A percentile compares a stretch with the other conserved stretches of the same genome.
These are phyloP conservation scores for Cassiopea andromeda DNA, from an alignment of 30 jellyfish, hydroid and myxozoan species.

Conservation along the genomic window DNA sequence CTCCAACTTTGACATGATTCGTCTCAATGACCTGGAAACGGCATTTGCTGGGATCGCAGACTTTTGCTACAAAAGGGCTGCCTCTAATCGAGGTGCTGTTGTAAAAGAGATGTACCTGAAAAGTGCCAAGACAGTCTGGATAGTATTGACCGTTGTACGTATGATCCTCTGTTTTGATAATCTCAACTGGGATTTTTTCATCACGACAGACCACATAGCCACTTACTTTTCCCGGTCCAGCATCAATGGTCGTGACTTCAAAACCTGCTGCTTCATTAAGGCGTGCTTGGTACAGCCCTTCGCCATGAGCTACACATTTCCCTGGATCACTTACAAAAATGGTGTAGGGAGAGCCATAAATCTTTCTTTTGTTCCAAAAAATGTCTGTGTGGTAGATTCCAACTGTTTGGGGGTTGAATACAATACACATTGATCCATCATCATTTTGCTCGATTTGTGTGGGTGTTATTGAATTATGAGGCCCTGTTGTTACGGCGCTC, in stretches of 20 bases:
- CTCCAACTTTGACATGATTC: conserved; percentile 43
- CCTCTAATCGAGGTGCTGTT: conserved; percentile 87
- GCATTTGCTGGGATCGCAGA: conserved; percentile 84
- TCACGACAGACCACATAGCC: conserved; percentile 70
- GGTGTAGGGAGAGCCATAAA: conserved; percentile 90
- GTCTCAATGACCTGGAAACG: conserved; percentile 21
- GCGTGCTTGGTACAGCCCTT: conserved; percentile 85
- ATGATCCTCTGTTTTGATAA: conserved; percentile 50
- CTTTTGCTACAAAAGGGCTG: conserved; percentile 84
- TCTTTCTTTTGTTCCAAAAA: conserved; percentile 81
- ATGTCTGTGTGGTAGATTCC: conserved; percentile 83
- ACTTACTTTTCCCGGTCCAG: conserved; percentile 93
- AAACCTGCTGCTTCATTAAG: conserved; percentile 78
- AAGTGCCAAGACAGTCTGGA: conserved; percentile 72
- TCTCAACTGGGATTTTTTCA: conserved; percentile 69
- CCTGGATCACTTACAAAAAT: conserved; percentile 88
- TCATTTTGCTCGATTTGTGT: conserved; percentile 74
- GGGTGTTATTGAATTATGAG: conserved; percentile 60
- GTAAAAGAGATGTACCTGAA: conserved; percentile 57
- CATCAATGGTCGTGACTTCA: conserved; percentile 93
- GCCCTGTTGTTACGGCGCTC: conserved; percentile 90
- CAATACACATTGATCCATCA: conserved; percentile 67
- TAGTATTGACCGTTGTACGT: conserved; percentile 69
- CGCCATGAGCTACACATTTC: conserved; percentile 90
- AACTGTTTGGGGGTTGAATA: conserved; percentile 82